A percentile compares a stretch with the other conserved stretches of the same genome.
phyloP scores from a whole-genome alignment of 2,888 invertebrate genomes.

The Argyra leucocephala region DNA sequence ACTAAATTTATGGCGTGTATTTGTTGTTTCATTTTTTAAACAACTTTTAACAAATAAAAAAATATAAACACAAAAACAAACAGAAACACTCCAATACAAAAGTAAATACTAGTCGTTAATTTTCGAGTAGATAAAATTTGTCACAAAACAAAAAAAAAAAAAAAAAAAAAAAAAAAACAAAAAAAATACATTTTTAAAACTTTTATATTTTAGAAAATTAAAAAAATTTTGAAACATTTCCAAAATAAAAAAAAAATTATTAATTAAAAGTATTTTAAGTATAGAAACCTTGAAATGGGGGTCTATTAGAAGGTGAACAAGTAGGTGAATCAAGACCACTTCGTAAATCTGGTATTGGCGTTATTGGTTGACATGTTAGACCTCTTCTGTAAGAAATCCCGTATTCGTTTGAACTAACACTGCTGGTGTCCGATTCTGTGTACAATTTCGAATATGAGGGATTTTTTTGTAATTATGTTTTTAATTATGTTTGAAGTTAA shows the following conservation, averaged over 20 bases:
- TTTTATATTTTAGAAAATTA: background rate
- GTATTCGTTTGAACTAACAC: slow-evolving; percentile 60
- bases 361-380: slow-evolving; percentile 72
- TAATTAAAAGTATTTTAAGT: slow-evolving; percentile 9
- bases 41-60: too few species aligned
- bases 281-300: slow-evolving; percentile 43
- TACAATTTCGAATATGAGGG: slow-evolving; percentile 17
- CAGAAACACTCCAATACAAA: too few species aligned
- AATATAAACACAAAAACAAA: too few species aligned
- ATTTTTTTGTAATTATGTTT: background rate
- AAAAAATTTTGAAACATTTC: slow-evolving; percentile 11
- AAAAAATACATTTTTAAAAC: too few species aligned
- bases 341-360: slow-evolving; percentile 81
- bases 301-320: slow-evolving; percentile 40
- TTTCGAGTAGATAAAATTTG: too few species aligned
- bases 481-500: background rate
- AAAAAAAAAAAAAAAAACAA: too few species aligned
- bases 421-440: slow-evolving; percentile 15
- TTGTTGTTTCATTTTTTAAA: too few species aligned
- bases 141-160: too few species aligned
- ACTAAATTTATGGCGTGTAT: too few species aligned
- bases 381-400: slow-evolving; percentile 77
- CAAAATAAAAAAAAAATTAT: slow-evolving; percentile 14
- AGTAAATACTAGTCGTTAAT: too few species aligned
- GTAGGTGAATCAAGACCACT: slow-evolving; percentile 42